Evolutionary conservation across 2,888 invertebrate genomes (phyloP).

Genomic region (Machimus rusticus): DNA sequence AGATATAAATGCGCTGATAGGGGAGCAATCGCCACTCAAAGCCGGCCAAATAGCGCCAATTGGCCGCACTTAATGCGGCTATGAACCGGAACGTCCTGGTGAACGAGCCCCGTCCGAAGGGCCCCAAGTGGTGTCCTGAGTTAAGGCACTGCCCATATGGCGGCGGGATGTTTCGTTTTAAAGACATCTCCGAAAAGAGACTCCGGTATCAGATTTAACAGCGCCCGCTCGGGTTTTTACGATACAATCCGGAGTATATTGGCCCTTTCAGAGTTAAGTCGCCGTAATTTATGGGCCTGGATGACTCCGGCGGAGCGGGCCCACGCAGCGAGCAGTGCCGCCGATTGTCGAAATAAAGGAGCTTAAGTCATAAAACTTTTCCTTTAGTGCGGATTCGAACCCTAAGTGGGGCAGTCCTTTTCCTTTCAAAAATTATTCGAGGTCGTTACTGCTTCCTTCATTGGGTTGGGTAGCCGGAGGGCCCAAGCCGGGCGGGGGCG

Average conservation of each 20-base stretch:
- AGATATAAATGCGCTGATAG: neutral
- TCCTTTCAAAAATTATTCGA: constrained; percentile 21
- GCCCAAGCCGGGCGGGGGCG: neutral
- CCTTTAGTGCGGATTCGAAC: constrained; percentile 29
- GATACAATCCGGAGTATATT: constrained; percentile 10
- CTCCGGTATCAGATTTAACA: constrained; percentile 24
- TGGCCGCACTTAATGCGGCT: neutral
- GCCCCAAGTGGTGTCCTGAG: neutral
- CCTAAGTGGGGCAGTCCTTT: constrained; percentile 23
- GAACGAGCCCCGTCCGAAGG: neutral
- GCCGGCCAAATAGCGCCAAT: neutral
- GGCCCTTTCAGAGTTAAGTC: constrained; percentile 21
- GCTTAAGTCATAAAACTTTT: constrained; percentile 32
- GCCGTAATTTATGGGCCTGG: constrained; percentile 20
- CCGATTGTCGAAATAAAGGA: constrained; percentile 29
- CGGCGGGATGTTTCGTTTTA: neutral
- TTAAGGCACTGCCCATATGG: constrained; percentile 3
- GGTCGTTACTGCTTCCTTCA: constrained; percentile 18
- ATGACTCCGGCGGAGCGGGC: neutral
- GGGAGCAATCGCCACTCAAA: neutral
- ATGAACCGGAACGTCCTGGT: neutral
- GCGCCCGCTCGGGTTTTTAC: constrained; percentile 18
- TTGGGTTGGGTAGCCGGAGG: neutral
- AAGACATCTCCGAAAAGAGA: neutral
- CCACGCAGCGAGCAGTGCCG: neutral